These are phyloP conservation scores for pig (Sus scrofa) DNA, from an alignment of 2,113 vertebrate genomes.

Conservation along the genomic window T2T-Sscrofa CM000826.6:153132001-153132500, in stretches of 20 bases:
- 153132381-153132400: accelerated
- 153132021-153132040: no score
- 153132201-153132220: background rate
- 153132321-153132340: accelerated
- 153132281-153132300: background rate
- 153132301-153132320: background rate
- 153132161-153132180: background rate
- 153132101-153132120: no score
- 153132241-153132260: background rate
- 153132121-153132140: no score
- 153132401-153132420: background rate
- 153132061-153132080: no score
- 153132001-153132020: no score
- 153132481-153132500: background rate
- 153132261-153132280: accelerated
- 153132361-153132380: accelerated
- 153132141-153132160: background rate
- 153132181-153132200: background rate
- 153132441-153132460: background rate
- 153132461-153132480: background rate
- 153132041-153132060: no score
- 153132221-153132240: background rate
- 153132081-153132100: no score
- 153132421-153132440: background rate
- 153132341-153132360: accelerated